phyloP scores from a whole-genome alignment of 1,140 invertebrate species.

The Holotrichia oblita region DNA sequence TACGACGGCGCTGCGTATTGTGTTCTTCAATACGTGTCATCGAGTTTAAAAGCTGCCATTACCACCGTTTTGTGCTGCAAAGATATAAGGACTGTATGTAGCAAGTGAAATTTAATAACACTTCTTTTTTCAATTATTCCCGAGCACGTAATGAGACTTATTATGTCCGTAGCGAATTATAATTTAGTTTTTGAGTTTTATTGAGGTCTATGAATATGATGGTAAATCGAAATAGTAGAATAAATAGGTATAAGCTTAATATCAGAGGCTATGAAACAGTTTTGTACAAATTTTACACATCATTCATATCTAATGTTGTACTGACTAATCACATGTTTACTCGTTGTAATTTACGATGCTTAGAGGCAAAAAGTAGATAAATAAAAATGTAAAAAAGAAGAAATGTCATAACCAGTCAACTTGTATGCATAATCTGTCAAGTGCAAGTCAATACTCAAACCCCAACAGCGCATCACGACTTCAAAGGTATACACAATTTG shows the following conservation, averaged over 20 bases:
- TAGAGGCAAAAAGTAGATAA: neutral
- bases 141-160: neutral
- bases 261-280: too few relatives aligned
- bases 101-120: neutral
- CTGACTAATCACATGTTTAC: too few relatives aligned
- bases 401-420: neutral
- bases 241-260: neutral
- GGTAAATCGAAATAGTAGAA: neutral
- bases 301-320: too few relatives aligned
- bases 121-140: conserved; percentile 16
- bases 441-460: conserved; percentile 13
- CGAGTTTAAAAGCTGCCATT: conserved; percentile 10
- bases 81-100: neutral
- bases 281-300: too few relatives aligned
- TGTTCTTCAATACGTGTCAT: conserved; percentile 14
- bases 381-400: neutral
- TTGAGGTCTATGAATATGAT: neutral
- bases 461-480: neutral
- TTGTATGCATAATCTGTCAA: conserved; percentile 5
- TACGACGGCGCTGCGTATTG: neutral
- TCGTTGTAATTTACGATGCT: too few relatives aligned
- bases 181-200: neutral
- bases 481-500: conserved; percentile 3
- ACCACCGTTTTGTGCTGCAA: neutral
- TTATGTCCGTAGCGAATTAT: neutral